phyloP scores from a whole-genome alignment of 2,797 vertebrate genomes.

The Gymnoscopelus microlampas region DNA sequence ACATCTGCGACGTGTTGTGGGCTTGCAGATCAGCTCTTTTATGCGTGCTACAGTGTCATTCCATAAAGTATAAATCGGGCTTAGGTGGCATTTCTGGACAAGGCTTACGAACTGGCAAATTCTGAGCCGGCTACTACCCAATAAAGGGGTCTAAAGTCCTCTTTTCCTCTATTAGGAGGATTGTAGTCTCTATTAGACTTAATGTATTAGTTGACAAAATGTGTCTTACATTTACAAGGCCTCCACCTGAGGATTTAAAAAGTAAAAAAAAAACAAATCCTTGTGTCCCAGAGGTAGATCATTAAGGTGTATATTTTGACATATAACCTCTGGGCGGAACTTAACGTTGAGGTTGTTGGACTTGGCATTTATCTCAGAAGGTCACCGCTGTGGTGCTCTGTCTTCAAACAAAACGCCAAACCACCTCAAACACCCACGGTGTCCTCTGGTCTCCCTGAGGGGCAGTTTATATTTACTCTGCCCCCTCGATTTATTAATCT shows the following conservation, averaged over 20 bases:
- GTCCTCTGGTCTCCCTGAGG: slow-evolving; percentile 61
- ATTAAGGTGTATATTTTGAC: slow-evolving; percentile 47
- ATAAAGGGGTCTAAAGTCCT: slow-evolving; percentile 67
- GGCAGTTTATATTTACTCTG: slow-evolving; percentile 71
- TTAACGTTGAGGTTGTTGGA: slow-evolving; percentile 52
- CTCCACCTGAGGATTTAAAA: slow-evolving; percentile 55
- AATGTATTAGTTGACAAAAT: slow-evolving; percentile 66
- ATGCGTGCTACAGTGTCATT: too few species aligned
- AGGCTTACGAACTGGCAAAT: slow-evolving; percentile 58
- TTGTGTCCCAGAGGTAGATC: slow-evolving; percentile 51
- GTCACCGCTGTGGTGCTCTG: slow-evolving; percentile 65
- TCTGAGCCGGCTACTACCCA: slow-evolving; percentile 66
- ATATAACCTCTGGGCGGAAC: slow-evolving; percentile 33
- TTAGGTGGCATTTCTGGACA: slow-evolving; percentile 35
- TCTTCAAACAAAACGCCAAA: slow-evolving; percentile 61
- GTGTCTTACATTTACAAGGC: slow-evolving; percentile 70
- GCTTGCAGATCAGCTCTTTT: too few species aligned
- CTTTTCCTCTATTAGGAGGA: slow-evolving; percentile 58
- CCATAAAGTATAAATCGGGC: not conserved
- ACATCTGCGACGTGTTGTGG: too few species aligned
- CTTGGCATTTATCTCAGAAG: slow-evolving; percentile 67
- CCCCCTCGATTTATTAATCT: slow-evolving; percentile 63
- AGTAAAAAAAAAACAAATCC: slow-evolving; percentile 58
- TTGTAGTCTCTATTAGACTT: slow-evolving; percentile 63
- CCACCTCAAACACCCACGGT: slow-evolving; percentile 74